Conservation (phyloP, 2,797 vertebrate species). For the Malacoraja senta region DNA sequence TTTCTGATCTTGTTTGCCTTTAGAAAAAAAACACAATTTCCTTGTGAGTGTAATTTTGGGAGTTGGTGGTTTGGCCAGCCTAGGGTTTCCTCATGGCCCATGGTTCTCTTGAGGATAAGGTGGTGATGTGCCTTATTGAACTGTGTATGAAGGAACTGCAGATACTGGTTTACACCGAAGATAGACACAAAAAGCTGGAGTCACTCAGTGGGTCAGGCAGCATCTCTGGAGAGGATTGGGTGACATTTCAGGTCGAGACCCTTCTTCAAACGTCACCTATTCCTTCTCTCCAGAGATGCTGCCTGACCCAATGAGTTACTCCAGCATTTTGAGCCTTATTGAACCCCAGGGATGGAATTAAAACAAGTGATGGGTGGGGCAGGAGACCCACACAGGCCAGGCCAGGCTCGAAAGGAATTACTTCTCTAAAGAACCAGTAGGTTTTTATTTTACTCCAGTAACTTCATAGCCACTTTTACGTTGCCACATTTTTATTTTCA, state of each 20-base stretch:
- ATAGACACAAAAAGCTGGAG: too few relatives aligned
- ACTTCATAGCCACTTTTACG: background rate
- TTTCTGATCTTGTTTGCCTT: background rate
- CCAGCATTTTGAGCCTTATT: background rate
- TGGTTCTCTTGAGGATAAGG: background rate
- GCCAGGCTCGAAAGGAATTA: too few relatives aligned
- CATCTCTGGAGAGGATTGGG: too few relatives aligned
- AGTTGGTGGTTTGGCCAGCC: background rate
- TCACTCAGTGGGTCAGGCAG: too few relatives aligned
- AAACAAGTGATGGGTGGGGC: background rate
- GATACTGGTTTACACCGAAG: too few relatives aligned
- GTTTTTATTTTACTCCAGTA: background rate
- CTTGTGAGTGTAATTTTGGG: background rate
- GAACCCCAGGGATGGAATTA: background rate
- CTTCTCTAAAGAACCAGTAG: background rate
- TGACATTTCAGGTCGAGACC: too few relatives aligned
- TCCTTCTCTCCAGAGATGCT: too few relatives aligned
- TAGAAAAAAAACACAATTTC: background rate
- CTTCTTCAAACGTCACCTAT: too few relatives aligned
- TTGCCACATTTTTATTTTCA: background rate
- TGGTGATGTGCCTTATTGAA: background rate
- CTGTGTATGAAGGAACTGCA: too few relatives aligned
- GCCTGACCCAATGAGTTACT: too few relatives aligned
- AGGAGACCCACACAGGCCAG: background rate
- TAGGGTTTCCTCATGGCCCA: background rate